Evolutionary conservation across 2,888 invertebrate species (phyloP).

Genomic region (Conops quadrifasciatus): DNA sequence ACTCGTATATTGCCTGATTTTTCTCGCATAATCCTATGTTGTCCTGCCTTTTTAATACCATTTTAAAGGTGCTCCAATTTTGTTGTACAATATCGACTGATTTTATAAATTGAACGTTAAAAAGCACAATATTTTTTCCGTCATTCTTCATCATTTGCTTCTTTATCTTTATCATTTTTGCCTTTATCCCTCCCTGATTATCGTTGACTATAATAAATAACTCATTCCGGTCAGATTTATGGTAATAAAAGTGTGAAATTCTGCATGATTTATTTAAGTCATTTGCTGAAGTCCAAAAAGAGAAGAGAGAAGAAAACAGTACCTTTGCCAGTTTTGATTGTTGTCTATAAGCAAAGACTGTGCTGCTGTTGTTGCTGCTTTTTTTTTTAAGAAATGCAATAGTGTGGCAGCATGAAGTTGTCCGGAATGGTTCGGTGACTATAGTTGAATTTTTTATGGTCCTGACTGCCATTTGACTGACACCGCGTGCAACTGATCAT

Average conservation of each 20-base stretch:
- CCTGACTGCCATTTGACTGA: too few relatives aligned
- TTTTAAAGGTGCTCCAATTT: background rate
- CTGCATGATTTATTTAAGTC: slow-evolving; percentile 29
- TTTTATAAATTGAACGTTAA: background rate
- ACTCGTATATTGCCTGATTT: too few relatives aligned
- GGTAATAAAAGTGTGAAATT: slow-evolving; percentile 31
- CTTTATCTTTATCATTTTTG: background rate
- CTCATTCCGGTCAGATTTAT: slow-evolving; percentile 13
- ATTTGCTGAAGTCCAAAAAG: slow-evolving; percentile 2
- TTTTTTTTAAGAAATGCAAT: background rate
- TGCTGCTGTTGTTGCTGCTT: background rate
- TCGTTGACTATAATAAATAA: slow-evolving; percentile 19
- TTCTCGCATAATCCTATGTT: too few relatives aligned
- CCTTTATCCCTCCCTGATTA: background rate
- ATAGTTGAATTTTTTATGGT: too few relatives aligned
- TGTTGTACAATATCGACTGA: background rate
- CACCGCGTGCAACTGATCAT: too few relatives aligned
- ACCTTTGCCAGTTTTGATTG: background rate
- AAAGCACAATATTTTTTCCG: too few relatives aligned
- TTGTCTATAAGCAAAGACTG: background rate
- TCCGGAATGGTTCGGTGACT: too few relatives aligned
- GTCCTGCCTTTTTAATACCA: too few relatives aligned
- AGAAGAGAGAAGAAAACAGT: too few relatives aligned
- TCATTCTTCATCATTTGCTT: background rate
- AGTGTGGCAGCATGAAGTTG: background rate